These are phyloP conservation scores for Ranitomeya variabilis DNA, from an alignment of 2,113 vertebrate species.

Conservation along the genomic window DNA sequence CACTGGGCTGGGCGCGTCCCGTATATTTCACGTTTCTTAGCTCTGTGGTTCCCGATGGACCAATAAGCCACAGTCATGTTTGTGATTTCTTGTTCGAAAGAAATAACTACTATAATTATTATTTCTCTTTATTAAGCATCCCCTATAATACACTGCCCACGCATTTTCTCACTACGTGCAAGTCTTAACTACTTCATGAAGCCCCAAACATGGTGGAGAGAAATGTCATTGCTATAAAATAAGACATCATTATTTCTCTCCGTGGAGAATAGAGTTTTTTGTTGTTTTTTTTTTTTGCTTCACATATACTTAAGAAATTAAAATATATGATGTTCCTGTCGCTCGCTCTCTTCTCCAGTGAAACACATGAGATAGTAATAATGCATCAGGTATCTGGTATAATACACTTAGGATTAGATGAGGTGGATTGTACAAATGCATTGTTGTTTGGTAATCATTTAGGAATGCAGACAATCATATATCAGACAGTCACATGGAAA, in stretches of 20 bases:
- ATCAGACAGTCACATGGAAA: no score
- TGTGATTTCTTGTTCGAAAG: neutral
- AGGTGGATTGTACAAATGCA: neutral
- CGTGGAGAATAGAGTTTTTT: neutral
- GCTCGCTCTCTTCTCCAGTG: neutral
- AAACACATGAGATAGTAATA: neutral
- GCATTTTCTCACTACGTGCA: neutral
- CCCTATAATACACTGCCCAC: conserved; percentile 10
- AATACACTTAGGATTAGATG: neutral
- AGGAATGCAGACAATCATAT: neutral
- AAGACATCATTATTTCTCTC: conserved; percentile 10
- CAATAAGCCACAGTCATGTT: neutral
- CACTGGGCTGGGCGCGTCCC: neutral
- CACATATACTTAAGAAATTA: neutral
- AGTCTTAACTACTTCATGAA: neutral
- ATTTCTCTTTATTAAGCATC: neutral
- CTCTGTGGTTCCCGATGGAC: neutral
- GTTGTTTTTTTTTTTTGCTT: neutral
- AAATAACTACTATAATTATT: neutral
- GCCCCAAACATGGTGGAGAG: neutral
- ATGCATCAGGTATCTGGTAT: neutral
- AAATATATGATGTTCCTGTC: neutral
- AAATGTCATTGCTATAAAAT: neutral
- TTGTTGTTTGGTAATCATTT: neutral
- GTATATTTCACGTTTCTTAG: neutral